Percentiles rank a stretch among this genome's conserved stretches.
Evolutionary conservation across 2,113 vertebrate species (phyloP).

Genomic region (Taurulus bubalis): DNA sequence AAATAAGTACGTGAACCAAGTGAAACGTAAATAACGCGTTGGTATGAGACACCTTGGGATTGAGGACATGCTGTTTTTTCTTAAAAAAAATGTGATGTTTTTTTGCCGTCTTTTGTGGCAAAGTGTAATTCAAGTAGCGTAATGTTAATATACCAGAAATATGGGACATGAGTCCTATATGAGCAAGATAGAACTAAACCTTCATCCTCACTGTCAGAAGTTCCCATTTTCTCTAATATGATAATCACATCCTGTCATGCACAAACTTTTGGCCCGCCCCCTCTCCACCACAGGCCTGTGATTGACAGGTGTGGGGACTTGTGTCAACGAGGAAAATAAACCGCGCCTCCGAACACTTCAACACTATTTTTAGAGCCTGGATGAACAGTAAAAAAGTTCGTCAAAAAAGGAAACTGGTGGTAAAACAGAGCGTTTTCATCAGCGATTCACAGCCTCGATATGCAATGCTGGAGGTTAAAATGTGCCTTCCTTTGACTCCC

Average conservation of each 20-base stretch:
- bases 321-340: slow-evolving; percentile 25
- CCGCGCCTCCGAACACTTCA: slow-evolving; percentile 17
- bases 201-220: slow-evolving; percentile 22
- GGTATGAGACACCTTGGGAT: too few relatives aligned
- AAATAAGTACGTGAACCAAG: too few relatives aligned
- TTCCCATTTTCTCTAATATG: background rate
- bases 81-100: too few relatives aligned
- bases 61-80: background rate
- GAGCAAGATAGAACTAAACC: background rate
- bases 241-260: slow-evolving; percentile 15
- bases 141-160: background rate
- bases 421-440: slow-evolving; percentile 5
- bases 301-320: slow-evolving; percentile 26
- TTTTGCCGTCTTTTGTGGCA: background rate
- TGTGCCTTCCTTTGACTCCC: background rate
- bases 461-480: background rate
- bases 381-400: slow-evolving; percentile 33
- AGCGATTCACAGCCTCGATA: slow-evolving; percentile 10
- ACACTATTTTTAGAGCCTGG: slow-evolving; percentile 32
- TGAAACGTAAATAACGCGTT: background rate
- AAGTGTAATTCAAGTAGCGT: background rate
- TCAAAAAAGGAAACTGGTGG: slow-evolving; percentile 5
- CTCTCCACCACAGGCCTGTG: slow-evolving; percentile 1
- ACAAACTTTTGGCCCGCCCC: slow-evolving; percentile 6
- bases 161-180: background rate